Conservation (phyloP, 2,113 vertebrate genomes). For the Ptyas mucosa region DNA sequence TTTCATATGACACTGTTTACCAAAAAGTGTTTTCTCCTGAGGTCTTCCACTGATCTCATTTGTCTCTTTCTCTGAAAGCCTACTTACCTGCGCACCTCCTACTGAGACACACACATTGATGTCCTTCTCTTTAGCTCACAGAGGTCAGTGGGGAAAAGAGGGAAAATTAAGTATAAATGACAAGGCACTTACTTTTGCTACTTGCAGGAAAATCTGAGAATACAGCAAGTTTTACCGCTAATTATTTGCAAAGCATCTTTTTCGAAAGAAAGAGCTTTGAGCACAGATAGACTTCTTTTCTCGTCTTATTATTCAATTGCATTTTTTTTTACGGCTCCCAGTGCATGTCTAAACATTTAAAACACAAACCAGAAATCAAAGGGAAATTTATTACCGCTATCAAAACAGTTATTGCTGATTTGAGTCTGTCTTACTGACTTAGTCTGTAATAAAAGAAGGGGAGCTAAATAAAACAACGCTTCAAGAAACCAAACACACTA, state of each 20-base stretch:
- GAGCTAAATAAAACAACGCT: not conserved
- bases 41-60: constrained; percentile 44
- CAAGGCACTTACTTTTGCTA: not conserved
- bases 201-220: constrained; percentile 25
- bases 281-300: not conserved
- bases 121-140: constrained; percentile 12
- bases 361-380: constrained; percentile 1
- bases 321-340: not conserved
- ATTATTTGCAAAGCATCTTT: not conserved
- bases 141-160: constrained; percentile 17
- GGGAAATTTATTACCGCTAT: not conserved
- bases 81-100: constrained; percentile 36
- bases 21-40: constrained; percentile 42
- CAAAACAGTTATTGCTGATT: not conserved
- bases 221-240: not conserved
- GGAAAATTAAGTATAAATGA: constrained; percentile 39
- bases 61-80: constrained; percentile 53
- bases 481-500: not conserved
- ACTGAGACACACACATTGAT: constrained; percentile 54
- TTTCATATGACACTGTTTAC: constrained; percentile 48
- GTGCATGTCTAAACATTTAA: constrained; percentile 15
- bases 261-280: not conserved
- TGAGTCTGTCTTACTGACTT: not conserved
- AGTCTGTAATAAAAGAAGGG: not conserved
- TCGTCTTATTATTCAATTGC: rapidly evolving